These are phyloP conservation scores for Acheta domesticus DNA, from an alignment of 2,888 invertebrate genomes.

Conservation along the genomic window DNA sequence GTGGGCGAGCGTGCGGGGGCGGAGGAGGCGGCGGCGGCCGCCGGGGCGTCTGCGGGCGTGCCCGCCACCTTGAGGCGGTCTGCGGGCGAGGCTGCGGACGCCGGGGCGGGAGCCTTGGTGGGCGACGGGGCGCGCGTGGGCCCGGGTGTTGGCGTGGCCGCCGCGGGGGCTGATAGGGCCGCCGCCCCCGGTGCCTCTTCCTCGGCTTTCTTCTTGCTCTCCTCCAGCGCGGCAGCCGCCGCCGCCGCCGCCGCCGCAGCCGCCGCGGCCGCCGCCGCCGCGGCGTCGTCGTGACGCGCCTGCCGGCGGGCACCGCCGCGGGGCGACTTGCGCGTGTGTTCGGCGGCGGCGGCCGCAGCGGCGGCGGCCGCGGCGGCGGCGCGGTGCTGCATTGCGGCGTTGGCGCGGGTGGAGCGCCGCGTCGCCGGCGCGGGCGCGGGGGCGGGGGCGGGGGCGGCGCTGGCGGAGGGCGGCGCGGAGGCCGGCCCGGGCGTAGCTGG, in stretches of 20 bases:
- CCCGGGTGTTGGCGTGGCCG: neutral
- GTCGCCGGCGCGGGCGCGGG: neutral
- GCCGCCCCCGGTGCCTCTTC: neutral
- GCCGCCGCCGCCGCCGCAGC: neutral
- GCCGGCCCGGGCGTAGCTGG: conserved; percentile 28
- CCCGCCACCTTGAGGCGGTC: neutral
- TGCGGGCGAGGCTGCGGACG: neutral
- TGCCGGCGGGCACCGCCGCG: neutral
- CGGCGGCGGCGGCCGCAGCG: conserved; percentile 21
- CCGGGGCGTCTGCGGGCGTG: neutral
- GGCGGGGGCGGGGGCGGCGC: neutral
- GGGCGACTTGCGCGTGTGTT: neutral
- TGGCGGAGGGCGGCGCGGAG: conserved; percentile 18
- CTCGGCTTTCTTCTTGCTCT: neutral
- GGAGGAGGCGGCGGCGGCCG: conserved; percentile 19
- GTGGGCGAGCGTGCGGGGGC: neutral
- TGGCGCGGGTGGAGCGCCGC: neutral
- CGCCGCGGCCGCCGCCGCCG: neutral
- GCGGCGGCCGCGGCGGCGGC: conserved; percentile 22
- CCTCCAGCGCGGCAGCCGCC: neutral
- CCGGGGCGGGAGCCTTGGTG: neutral
- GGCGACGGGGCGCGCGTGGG: neutral
- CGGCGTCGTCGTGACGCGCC: neutral
- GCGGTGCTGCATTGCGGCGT: neutral
- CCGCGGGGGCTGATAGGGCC: neutral